Evolutionary conservation across 2,113 vertebrate genomes (phyloP), one percentile per base, ranked within the genome.

Genomic region (Pycnonotus jocosus): DNA sequence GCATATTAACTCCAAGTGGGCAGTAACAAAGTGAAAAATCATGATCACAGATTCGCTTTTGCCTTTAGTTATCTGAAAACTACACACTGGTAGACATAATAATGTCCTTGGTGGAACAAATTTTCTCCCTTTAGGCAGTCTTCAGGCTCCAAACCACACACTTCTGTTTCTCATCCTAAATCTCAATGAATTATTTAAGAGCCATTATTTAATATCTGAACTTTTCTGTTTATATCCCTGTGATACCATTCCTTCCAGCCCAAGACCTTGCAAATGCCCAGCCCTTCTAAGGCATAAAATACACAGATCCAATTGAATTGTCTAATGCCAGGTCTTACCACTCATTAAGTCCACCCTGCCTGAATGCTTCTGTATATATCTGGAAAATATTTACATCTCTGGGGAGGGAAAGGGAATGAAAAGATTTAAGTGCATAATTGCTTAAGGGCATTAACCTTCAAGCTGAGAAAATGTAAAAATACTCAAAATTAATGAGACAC

Each of bases 221-320:
- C 15, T 80, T 74, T 54, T 35, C 53, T 83, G 68, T 33, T 85
- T 53, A 54, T 56, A 56, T 33, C 20, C 31, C 25, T 53, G 1
- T 31, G 73, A 23, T 45, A 64, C 23, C 28, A 57, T 31, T 66
- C n/a, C 27, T 74, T 51, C 24, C 10, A 88, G 21, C 28, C 48
- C 25, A 57, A 81, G 37, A 17, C 51, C 16, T 16, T 68, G 27
- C 51, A 91, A 71, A 38, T 30, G 16, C 27, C 47, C 28, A 74
- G 11, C 33, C 24, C 57, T 81, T 79, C 37, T 37, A 35, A 47
- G 24, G 35, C 70, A 60, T 53, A 87, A 71, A 85, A 73, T 25
- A 80, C 0, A 0, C 11, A 81, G 60, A 58, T 86, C 38, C 42
- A 68, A 10, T 22, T 1, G 1, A 58, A 64, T 57, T 64, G 37